These are phyloP conservation scores for Vanacampus margaritifer DNA, from an alignment of 2,113 vertebrate genomes.

Conservation along the genomic window DNA sequence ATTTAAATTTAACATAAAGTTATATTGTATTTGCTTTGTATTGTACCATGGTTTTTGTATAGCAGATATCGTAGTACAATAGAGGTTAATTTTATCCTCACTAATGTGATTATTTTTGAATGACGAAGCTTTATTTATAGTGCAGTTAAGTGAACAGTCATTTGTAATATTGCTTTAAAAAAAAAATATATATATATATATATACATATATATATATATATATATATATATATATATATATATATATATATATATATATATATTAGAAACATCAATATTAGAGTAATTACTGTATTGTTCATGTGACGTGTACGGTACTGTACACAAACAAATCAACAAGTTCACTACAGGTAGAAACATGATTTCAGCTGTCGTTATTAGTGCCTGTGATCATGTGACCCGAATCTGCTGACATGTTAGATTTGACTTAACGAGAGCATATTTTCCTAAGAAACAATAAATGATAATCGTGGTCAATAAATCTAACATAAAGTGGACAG, in stretches of 20 bases:
- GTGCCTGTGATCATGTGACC: conserved; percentile 28
- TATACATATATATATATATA: too few relatives aligned
- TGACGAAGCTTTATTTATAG: not conserved
- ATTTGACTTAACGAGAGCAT: not conserved
- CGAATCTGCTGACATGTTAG: conserved; percentile 15
- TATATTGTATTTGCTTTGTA: not conserved
- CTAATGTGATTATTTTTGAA: not conserved
- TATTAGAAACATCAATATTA: not conserved
- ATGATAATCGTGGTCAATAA: not conserved
- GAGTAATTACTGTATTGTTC: not conserved
- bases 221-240: too few relatives aligned
- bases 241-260: too few relatives aligned
- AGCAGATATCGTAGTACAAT: not conserved
- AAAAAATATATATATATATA: too few relatives aligned
- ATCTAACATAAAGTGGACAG: not conserved
- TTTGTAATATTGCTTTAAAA: not conserved
- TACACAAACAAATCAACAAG: not conserved
- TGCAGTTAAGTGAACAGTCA: too few relatives aligned
- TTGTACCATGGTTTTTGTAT: not conserved
- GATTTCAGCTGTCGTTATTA: not conserved
- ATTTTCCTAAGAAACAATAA: not conserved
- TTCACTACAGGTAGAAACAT: not conserved
- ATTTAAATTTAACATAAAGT: not conserved
- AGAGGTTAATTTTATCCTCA: not conserved
- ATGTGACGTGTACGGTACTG: not conserved